Base-by-base conservation (phyloP, 2,113 vertebrate species). In the Chitala chitala region DNA sequence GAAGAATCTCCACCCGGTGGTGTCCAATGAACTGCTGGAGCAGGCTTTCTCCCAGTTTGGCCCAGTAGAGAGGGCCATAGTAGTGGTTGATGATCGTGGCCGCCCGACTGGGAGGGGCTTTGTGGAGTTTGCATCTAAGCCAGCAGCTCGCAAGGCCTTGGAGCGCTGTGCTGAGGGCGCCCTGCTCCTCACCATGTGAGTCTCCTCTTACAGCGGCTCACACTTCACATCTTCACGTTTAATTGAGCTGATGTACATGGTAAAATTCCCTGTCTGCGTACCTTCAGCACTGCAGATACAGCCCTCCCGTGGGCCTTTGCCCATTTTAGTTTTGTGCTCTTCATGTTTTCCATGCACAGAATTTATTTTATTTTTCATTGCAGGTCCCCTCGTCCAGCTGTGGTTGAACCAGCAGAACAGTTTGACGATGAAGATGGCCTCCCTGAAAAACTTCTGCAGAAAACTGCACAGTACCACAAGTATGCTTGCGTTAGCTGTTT, bases 1-100 rank as follows among this genome's bases (percentile, higher is more conserved):
- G 42, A 93, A 95, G 84, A 99, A 99, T 81, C 92, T 99, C 74
- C 90, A 96, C 61, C 92, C 95, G 0, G 90, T 91, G 40, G 95
- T 99, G 77, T 98, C 96, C 48, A 99, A 99, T 69, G 97, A 99
- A 83, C 93, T 98, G 10, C 89, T 99, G 79, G 97, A 99, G 56
- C 92, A 99, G 91, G 94, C 96, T 0, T 99, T 99, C 82, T 93
- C 93, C 50, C 91, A 98, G 33, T 99, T 99, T 78, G 97, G 97
- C 10, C 93, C 91, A 0, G 94, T 99, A 81, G 97, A 99, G 75
- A 91, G 97, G 79, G 94, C 95, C 0, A 83, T 99, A 20, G 95
- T 98, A 5, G 92, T 98, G 53, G 95, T 96, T 3, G 97, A 99
- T 82, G 96, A 98, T 84, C 94, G 94, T 1, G 95, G 96, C 40